Conservation (phyloP, 2,797 vertebrate genomes). For the Diglossa cyanea region DNA sequence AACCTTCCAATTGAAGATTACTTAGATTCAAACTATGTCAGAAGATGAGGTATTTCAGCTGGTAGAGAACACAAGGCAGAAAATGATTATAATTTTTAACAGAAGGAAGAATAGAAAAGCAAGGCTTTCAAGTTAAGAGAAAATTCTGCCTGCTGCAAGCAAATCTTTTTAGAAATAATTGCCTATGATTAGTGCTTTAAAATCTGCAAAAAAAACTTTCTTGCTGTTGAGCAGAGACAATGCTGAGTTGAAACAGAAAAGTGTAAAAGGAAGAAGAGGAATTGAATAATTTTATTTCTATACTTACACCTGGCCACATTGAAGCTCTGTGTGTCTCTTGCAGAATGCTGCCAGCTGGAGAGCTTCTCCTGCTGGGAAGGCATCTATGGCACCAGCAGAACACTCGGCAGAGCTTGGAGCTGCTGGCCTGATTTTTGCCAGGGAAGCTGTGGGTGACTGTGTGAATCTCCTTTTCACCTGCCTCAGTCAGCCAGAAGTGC, state of each 20-base stretch:
- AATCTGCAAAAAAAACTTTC: conserved; percentile 45
- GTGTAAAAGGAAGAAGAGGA: conserved; percentile 7
- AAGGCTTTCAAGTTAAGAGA: conserved; percentile 52
- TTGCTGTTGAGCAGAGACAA: conserved; percentile 49
- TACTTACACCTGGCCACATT: conserved; percentile 27
- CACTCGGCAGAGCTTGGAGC: neutral
- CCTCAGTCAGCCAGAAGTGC: neutral
- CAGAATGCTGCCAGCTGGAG: neutral
- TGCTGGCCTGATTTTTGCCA: neutral
- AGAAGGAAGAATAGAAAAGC: conserved; percentile 26
- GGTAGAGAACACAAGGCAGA: conserved; percentile 16
- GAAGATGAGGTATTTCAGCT: conserved; percentile 48
- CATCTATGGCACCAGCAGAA: neutral
- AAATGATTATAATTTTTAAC: conserved; percentile 47
- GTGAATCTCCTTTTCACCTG: neutral
- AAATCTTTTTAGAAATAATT: conserved; percentile 44
- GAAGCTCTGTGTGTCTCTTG: neutral
- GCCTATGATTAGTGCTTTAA: conserved; percentile 50
- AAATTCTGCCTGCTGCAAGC: conserved; percentile 9
- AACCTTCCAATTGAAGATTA: neutral
- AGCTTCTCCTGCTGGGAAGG: neutral
- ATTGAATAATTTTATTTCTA: conserved; percentile 22
- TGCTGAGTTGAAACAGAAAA: conserved; percentile 50
- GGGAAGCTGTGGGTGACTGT: neutral
- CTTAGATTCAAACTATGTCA: conserved; percentile 22